Conservation (phyloP, 2,888 invertebrate species). For the Dynastes grantii region DNA sequence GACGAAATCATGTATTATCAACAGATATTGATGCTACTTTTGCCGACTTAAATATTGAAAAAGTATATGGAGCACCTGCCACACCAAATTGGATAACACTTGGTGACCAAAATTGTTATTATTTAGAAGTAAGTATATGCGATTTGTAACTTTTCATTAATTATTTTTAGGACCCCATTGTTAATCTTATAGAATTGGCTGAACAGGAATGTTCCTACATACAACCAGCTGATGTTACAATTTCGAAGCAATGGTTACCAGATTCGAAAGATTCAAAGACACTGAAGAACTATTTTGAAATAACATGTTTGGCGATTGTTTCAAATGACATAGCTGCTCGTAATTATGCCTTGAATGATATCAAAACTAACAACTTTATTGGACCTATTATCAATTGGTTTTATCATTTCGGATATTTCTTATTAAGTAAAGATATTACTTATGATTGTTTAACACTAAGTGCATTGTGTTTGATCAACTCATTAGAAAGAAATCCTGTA, state of each 20-base stretch:
- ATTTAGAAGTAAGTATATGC: conserved; percentile 64
- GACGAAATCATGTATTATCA: conserved; percentile 64
- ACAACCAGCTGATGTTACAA: conserved; percentile 63
- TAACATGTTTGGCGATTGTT: conserved; percentile 71
- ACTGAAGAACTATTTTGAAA: conserved; percentile 64
- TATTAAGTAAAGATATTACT: conserved; percentile 74
- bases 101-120: conserved; percentile 63
- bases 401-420: conserved; percentile 75
- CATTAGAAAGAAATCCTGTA: conserved; percentile 75
- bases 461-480: conserved; percentile 74
- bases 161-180: conserved; percentile 56
- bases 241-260: conserved; percentile 65
- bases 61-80: conserved; percentile 65
- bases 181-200: conserved; percentile 62
- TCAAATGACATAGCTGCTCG: conserved; percentile 73
- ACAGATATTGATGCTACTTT: conserved; percentile 67
- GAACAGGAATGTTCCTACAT: conserved; percentile 61
- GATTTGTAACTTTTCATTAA: conserved; percentile 4
- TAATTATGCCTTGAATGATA: conserved; percentile 73
- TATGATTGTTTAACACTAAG: conserved; percentile 66
- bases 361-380: conserved; percentile 74
- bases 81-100: conserved; percentile 65
- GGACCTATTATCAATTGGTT: conserved; percentile 77
- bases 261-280: conserved; percentile 61
- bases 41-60: conserved; percentile 64